phyloP scores from a whole-genome alignment of 2,888 invertebrate genomes.

The Lacanobia wlatinum region DNA sequence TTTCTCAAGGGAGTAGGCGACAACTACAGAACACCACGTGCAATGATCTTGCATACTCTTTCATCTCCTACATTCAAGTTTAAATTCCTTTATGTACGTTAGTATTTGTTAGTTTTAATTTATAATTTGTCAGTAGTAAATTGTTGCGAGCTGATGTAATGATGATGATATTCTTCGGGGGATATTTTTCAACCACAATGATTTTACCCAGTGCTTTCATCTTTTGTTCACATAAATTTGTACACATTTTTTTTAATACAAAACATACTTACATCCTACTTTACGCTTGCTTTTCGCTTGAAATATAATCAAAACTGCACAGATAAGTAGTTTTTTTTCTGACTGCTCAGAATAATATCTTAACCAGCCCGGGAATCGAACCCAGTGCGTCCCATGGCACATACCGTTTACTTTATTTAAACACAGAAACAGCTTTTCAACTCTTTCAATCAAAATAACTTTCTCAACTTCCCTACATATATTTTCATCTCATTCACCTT shows the following conservation, averaged over 20 bases:
- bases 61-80: conserved; percentile 5
- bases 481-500: conserved; percentile 37
- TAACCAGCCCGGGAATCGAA: conserved; percentile 19
- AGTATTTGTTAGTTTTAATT: conserved; percentile 19
- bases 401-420: neutral
- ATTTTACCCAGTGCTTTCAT: conserved; percentile 19
- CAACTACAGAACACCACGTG: conserved; percentile 55
- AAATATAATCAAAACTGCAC: neutral
- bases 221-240: neutral
- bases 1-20: conserved; percentile 12
- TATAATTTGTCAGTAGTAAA: neutral
- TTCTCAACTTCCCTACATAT: conserved; percentile 17
- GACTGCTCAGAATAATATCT: neutral
- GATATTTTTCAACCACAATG: conserved; percentile 11
- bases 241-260: neutral
- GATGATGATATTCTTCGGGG: conserved; percentile 18
- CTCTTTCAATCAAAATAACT: neutral
- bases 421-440: neutral
- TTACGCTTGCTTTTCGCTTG: neutral
- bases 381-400: neutral
- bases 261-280: neutral
- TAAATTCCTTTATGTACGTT: conserved; percentile 16
- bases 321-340: neutral
- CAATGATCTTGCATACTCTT: conserved; percentile 54
- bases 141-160: conserved; percentile 23